Evolutionary conservation across 2,888 invertebrate genomes (phyloP), one percentile per base, ranked within the genome.

Genomic region (Deilephila porcellus): DNA sequence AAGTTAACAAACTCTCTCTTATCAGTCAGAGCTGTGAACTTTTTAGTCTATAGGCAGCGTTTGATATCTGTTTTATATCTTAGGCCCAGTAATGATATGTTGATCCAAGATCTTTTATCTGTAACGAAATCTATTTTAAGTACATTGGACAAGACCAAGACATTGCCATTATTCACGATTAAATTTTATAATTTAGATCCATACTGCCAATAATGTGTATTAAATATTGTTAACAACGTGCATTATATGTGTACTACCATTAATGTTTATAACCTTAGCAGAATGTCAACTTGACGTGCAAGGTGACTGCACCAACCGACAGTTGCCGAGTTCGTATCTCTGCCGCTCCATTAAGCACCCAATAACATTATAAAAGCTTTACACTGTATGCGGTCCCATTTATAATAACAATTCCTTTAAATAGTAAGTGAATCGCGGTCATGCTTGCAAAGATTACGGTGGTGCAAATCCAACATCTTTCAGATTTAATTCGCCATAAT

Each of bases 1-100:
- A 76, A 67, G 67, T 52, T 67, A 67, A 67, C 45, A 67, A 52
- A 25, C 25, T 45, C 52, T 14, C 67, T 25, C 67, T 67, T 17
- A 45, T 52, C 25, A 52, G 14, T 52, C 67, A 20, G 20, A 64
- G n/a, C 64, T 37, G n/a, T 37, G n/a, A 37, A 64, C n/a, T 64
- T n/a, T 64, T 34, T 5, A 20, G 62, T 17, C 29, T 62, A 11
- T 25, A 34, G 32, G 25, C 34, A 17, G 19, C 11, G 25, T 17
- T 8, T 25, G n/a, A 1, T 7, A 17, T 63, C 19, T 19, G 3
- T 63, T 60, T 25, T 60, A 60, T 25, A 20, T 60, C 25, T 60
- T 60, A 45, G 45, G 45, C 11, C 14, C 11, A 11, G 0, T 14
- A 45, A 11, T 45, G 11, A 45, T 45, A 11, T 11, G 4, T 45